Evolutionary conservation across 2,113 vertebrate species (phyloP).

Genomic region (Mesocricetus auratus): DNA sequence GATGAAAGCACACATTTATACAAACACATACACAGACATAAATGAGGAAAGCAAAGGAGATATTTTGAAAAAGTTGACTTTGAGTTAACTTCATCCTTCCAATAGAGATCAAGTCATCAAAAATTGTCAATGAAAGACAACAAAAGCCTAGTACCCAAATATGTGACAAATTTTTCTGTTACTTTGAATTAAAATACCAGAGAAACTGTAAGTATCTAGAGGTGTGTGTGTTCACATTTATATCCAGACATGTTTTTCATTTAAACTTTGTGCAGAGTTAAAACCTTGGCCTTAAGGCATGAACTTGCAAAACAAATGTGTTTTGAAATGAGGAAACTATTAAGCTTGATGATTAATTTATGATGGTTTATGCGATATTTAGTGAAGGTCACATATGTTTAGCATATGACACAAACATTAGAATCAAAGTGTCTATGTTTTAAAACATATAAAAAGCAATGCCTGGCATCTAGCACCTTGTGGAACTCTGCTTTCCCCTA

Average conservation of each 20-base stretch:
- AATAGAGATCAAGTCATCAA: not conserved
- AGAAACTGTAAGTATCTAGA: not conserved
- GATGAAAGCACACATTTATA: not conserved
- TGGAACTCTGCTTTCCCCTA: constrained; percentile 13
- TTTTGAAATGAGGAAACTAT: constrained; percentile 81
- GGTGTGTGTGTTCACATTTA: not conserved
- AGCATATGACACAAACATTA: constrained; percentile 73
- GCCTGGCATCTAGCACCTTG: constrained; percentile 16
- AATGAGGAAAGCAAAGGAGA: not conserved
- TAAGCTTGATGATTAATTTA: constrained; percentile 78
- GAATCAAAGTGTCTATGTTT: constrained; percentile 77
- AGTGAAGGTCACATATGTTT: constrained; percentile 80
- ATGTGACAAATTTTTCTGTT: not conserved
- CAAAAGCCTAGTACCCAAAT: not conserved
- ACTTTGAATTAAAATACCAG: constrained; percentile 52
- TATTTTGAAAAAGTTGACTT: constrained; percentile 12
- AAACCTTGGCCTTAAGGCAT: constrained; percentile 66
- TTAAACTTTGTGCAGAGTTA: constrained; percentile 75
- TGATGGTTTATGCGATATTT: constrained; percentile 68
- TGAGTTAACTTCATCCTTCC: not conserved
- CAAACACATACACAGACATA: not conserved
- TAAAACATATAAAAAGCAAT: constrained; percentile 56
- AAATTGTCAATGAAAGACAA: not conserved
- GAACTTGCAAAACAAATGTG: constrained; percentile 72
- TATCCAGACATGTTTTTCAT: constrained; percentile 69